Evolutionary conservation across 2,888 invertebrate genomes (phyloP).

Genomic region (Alentia gelatinosa): DNA sequence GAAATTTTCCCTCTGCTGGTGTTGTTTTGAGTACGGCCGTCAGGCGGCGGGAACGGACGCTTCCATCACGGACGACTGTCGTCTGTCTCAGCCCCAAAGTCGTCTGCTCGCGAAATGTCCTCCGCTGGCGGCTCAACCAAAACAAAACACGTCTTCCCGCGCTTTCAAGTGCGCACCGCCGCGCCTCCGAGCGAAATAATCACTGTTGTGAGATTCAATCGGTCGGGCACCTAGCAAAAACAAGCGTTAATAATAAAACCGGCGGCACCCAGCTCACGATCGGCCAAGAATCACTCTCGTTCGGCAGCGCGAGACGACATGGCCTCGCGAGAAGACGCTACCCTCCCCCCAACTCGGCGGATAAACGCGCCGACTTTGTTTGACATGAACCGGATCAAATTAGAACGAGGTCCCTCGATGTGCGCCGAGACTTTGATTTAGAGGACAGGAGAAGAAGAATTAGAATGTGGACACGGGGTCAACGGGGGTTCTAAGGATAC

Average conservation of each 20-base stretch:
- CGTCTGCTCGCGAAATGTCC: not conserved
- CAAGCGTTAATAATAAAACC: conserved; percentile 34
- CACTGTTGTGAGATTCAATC: conserved; percentile 35
- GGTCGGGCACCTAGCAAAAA: conserved; percentile 5
- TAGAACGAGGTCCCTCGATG: not conserved
- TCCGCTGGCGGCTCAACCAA: not conserved
- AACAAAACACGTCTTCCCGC: conserved; percentile 4
- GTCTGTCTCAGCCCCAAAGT: not conserved
- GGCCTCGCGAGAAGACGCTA: not conserved
- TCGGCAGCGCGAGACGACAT: not conserved
- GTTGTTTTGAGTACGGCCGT: conserved; percentile 40
- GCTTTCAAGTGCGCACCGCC: not conserved
- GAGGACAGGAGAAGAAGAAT: not conserved
- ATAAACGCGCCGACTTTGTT: not conserved
- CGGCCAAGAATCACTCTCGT: conserved; percentile 14
- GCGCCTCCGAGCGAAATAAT: conserved; percentile 27
- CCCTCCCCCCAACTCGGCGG: not conserved
- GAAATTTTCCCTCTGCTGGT: conserved; percentile 48
- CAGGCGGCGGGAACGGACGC: not conserved
- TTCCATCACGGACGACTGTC: not conserved
- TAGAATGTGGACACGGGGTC: not conserved
- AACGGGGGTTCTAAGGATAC: no score
- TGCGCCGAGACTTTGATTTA: not conserved
- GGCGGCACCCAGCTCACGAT: not conserved
- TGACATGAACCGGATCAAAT: not conserved